Evolutionary conservation across 2,797 vertebrate genomes (phyloP).

Genomic region (Pogonophryne albipinna): DNA sequence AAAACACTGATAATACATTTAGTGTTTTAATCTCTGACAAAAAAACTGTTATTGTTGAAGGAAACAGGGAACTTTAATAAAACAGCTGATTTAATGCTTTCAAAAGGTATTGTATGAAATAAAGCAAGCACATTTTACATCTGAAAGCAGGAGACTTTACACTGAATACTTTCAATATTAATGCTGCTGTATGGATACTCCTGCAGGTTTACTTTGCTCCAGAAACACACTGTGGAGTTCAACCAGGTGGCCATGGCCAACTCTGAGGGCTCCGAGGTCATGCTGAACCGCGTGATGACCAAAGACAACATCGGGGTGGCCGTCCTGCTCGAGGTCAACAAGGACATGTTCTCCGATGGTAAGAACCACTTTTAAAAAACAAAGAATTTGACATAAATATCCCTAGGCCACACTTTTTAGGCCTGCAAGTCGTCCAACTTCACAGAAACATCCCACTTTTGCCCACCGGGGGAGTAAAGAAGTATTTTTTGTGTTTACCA

Average conservation of each 20-base stretch:
- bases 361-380: slow-evolving; percentile 52
- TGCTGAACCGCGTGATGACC: slow-evolving; percentile 98
- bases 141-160: neutral
- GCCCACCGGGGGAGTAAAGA: too few species aligned
- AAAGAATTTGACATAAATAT: neutral
- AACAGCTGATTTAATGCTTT: neutral
- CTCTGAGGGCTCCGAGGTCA: slow-evolving; percentile 97
- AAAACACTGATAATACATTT: neutral
- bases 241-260: slow-evolving; percentile 99
- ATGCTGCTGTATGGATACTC: neutral
- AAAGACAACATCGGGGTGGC: slow-evolving; percentile 99
- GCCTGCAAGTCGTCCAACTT: neutral
- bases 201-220: slow-evolving; percentile 92
- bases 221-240: slow-evolving; percentile 98
- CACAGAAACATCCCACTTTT: too few species aligned
- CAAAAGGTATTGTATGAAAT: neutral
- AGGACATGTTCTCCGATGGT: slow-evolving; percentile 92
- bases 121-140: neutral
- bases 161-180: neutral
- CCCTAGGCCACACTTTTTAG: neutral
- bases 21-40: too few species aligned
- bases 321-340: slow-evolving; percentile 94
- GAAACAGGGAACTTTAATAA: neutral
- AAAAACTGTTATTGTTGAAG: neutral
- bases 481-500: neutral